phyloP scores from a whole-genome alignment of 2,113 vertebrate species.

The Oncorhynchus gorbuscha region DNA sequence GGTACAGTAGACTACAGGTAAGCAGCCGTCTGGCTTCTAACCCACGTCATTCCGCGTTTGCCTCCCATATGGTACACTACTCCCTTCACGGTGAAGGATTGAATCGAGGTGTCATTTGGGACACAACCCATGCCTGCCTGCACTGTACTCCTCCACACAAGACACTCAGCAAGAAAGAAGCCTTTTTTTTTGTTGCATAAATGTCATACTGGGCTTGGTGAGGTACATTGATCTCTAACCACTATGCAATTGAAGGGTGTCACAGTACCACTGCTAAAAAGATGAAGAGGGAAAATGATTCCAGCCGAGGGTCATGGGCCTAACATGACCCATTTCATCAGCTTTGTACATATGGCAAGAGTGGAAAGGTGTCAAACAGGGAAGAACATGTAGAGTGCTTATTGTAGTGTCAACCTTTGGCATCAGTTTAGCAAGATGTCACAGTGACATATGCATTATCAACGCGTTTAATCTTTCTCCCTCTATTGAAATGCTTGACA shows the following conservation, averaged over 20 bases:
- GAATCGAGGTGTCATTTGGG: too few relatives aligned
- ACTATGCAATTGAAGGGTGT: constrained; percentile 68
- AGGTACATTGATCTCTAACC: constrained; percentile 66
- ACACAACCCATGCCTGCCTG: constrained; percentile 31
- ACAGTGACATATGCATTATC: constrained; percentile 57
- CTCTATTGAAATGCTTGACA: constrained; percentile 55
- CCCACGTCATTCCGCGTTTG: constrained; percentile 49
- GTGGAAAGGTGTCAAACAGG: constrained; percentile 18
- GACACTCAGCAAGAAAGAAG: neutral
- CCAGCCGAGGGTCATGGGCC: constrained; percentile 54
- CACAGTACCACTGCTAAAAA: constrained; percentile 57
- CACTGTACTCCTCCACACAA: constrained; percentile 4
- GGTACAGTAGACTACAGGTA: constrained; percentile 23
- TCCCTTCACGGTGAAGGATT: too few relatives aligned
- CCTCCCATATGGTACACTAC: too few relatives aligned
- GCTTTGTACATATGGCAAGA: constrained; percentile 55
- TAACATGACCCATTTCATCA: constrained; percentile 42
- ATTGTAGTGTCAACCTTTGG: constrained; percentile 54
- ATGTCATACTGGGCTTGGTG: constrained; percentile 54
- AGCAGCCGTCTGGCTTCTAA: constrained; percentile 51
- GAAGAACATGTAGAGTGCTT: constrained; percentile 12
- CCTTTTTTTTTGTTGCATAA: constrained; percentile 24
- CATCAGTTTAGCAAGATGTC: constrained; percentile 44
- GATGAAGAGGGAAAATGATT: constrained; percentile 48
- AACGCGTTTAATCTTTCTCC: constrained; percentile 59